Percentiles rank a stretch among this genome's conserved stretches.
Conservation (phyloP, 2,797 vertebrate genomes). For the Champsocephalus esox region DNA sequence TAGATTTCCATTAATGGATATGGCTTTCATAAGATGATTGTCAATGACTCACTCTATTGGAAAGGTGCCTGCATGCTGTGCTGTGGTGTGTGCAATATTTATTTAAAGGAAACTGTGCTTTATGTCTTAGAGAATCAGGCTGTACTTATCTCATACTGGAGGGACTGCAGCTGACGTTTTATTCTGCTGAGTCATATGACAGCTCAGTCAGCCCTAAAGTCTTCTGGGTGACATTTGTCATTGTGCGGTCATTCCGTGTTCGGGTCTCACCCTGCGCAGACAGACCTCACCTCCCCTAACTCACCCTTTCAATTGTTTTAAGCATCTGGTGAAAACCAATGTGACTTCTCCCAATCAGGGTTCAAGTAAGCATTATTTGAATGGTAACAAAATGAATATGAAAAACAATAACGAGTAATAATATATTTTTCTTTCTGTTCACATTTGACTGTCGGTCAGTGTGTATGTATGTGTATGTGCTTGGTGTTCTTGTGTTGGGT, state of each 20-base stretch:
- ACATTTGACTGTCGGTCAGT: slow-evolving; percentile 84
- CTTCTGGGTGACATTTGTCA: slow-evolving; percentile 58
- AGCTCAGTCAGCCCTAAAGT: slow-evolving; percentile 44
- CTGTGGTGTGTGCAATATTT: slow-evolving; percentile 63
- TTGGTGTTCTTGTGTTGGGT: slow-evolving; percentile 81
- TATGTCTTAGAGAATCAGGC: slow-evolving; percentile 38
- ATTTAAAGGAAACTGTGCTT: slow-evolving; percentile 50
- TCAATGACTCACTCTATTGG: slow-evolving; percentile 66
- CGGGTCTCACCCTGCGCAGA: slow-evolving; percentile 56
- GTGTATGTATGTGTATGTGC: slow-evolving; percentile 79
- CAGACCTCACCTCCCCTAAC: slow-evolving; percentile 73
- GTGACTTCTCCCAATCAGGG: slow-evolving; percentile 86
- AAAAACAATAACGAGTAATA: slow-evolving; percentile 83
- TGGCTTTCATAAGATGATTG: slow-evolving; percentile 48
- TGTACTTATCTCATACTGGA: slow-evolving; percentile 50
- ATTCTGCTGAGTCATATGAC: slow-evolving; percentile 55
- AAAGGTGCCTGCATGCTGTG: slow-evolving; percentile 56
- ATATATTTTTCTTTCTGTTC: slow-evolving; percentile 75
- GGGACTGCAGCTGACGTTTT: slow-evolving; percentile 36
- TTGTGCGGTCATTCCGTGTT: slow-evolving; percentile 35
- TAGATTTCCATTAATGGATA: slow-evolving; percentile 55
- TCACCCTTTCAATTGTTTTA: slow-evolving; percentile 83
- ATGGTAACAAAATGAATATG: slow-evolving; percentile 77
- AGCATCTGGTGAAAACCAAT: slow-evolving; percentile 78
- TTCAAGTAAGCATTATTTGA: slow-evolving; percentile 80